Evolutionary conservation across 2,797 vertebrate genomes (phyloP).

Genomic region (Nannoperca australis): DNA sequence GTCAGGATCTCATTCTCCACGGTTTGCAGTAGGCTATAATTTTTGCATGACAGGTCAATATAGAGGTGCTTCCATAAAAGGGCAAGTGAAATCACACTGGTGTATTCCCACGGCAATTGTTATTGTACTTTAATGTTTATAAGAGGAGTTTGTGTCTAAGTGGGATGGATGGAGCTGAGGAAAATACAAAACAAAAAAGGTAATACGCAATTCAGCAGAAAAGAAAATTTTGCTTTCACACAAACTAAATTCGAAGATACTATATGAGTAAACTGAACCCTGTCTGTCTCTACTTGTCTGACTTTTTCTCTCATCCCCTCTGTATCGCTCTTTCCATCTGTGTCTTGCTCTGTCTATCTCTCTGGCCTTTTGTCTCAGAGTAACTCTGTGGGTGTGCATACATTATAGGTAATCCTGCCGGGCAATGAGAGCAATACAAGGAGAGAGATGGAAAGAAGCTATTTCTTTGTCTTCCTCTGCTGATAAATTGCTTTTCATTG

Average conservation of each 20-base stretch:
- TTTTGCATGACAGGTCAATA: slow-evolving; percentile 58
- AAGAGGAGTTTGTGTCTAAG: slow-evolving; percentile 15
- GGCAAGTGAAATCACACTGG: slow-evolving; percentile 31
- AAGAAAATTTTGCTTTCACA: slow-evolving; percentile 5
- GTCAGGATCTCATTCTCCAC: slow-evolving; percentile 38
- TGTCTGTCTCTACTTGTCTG: slow-evolving; percentile 40
- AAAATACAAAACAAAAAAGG: slow-evolving; percentile 7
- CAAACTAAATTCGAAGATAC: slow-evolving; percentile 44
- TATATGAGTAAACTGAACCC: slow-evolving; percentile 54
- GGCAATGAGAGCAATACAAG: slow-evolving; percentile 56
- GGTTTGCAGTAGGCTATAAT: slow-evolving; percentile 33
- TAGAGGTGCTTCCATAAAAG: slow-evolving; percentile 22
- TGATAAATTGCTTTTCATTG: slow-evolving; percentile 63
- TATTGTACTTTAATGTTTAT: slow-evolving; percentile 44
- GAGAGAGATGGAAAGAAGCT: slow-evolving; percentile 41
- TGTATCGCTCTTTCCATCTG: slow-evolving; percentile 48
- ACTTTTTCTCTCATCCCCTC: slow-evolving; percentile 31
- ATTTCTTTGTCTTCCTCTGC: slow-evolving; percentile 45
- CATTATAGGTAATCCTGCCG: slow-evolving; percentile 71
- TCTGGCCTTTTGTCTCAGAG: slow-evolving; percentile 71
- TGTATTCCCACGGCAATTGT: slow-evolving; percentile 33
- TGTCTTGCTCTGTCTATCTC: slow-evolving; percentile 52
- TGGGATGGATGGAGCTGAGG: slow-evolving; percentile 10
- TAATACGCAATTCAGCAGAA: slow-evolving; percentile 17
- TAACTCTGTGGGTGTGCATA: slow-evolving; percentile 77